A percentile compares a stretch with the other conserved stretches of the same genome.
phyloP scores from a whole-genome alignment of 2,888 invertebrate species.

The Watsonalla binaria region DNA sequence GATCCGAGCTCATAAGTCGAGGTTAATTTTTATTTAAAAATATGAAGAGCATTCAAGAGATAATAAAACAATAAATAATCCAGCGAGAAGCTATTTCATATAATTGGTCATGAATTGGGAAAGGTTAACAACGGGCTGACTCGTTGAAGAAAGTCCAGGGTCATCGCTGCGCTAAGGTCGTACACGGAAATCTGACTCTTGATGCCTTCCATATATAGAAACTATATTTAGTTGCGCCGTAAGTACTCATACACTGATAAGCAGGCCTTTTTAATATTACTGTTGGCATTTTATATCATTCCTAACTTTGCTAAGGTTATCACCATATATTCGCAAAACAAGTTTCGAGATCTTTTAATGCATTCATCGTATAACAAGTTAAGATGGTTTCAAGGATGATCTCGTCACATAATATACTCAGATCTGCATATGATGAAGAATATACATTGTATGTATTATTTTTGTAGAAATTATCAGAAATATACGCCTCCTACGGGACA shows the following conservation, averaged over 20 bases:
- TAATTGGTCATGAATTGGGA: constrained; percentile 30
- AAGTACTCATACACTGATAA: neutral
- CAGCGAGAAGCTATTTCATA: constrained; percentile 17
- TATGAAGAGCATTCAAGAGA: constrained; percentile 7
- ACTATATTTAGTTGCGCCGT: constrained; percentile 16
- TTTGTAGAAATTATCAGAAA: too few species aligned
- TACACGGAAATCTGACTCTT: constrained; percentile 23
- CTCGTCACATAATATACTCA: too few species aligned
- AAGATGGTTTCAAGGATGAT: neutral
- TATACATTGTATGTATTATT: too few species aligned
- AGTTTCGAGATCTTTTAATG: neutral
- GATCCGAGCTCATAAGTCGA: neutral
- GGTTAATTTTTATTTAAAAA: neutral
- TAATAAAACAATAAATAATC: constrained; percentile 13
- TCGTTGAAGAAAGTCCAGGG: constrained; percentile 38
- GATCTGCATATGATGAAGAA: too few species aligned
- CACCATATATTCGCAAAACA: neutral
- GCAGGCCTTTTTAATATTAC: constrained; percentile 12
- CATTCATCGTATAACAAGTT: neutral
- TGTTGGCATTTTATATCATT: neutral
- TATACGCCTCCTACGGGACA: too few species aligned
- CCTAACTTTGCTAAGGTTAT: neutral
- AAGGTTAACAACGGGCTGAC: constrained; percentile 27
- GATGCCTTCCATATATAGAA: constrained; percentile 23
- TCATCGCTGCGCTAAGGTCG: constrained; percentile 20